Percentiles rank a stretch among this genome's conserved stretches.
phyloP scores from a whole-genome alignment of 2,888 invertebrate species.

The Stenotaenia linearis region DNA sequence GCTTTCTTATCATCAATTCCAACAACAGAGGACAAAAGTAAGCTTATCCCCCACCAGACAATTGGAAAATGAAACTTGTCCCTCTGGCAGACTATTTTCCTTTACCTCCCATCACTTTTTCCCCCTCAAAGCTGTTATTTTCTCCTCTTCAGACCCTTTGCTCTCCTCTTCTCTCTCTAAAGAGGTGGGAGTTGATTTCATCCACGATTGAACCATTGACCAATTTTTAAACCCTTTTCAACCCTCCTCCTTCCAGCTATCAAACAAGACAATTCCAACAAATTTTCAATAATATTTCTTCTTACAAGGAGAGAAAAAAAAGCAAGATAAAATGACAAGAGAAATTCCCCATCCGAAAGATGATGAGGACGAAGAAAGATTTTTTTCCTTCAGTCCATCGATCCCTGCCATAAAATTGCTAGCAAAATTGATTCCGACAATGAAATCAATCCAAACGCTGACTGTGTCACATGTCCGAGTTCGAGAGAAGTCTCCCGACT shows the following conservation, averaged over 20 bases:
- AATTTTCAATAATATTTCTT: conserved; percentile 19
- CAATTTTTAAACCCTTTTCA: conserved; percentile 1
- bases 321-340: conserved; percentile 6
- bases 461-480: conserved; percentile 11
- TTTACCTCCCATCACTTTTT: conserved; percentile 8
- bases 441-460: background rate
- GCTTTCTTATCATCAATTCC: background rate
- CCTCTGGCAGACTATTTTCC: conserved; percentile 15
- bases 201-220: conserved; percentile 19
- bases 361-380: conserved; percentile 1
- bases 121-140: conserved; percentile 1
- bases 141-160: background rate
- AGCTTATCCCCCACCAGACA: background rate
- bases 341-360: background rate
- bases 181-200: conserved; percentile 19
- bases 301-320: background rate
- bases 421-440: conserved; percentile 14
- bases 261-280: conserved; percentile 14
- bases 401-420: background rate
- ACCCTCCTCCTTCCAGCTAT: background rate
- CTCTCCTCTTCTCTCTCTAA: background rate
- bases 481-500: background rate
- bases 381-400: background rate
- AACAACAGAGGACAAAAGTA: background rate
- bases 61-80: conserved; percentile 15